Conservation (phyloP, 2,888 invertebrate species). For the Catocala nupta region DNA sequence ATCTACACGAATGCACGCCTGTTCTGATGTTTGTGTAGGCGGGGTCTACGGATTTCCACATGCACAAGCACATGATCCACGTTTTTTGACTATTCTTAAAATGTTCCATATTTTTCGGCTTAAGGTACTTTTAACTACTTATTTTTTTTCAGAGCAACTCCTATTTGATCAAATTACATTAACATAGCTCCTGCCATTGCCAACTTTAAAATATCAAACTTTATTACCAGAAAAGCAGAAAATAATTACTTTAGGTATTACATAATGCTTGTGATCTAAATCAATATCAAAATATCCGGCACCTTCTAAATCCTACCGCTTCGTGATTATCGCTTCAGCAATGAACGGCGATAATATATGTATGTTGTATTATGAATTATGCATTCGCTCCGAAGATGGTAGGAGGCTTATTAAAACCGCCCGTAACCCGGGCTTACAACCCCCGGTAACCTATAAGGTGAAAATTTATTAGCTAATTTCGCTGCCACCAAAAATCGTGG, state of each 20-base stretch:
- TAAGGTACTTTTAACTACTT: too few species aligned
- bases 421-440: conserved; percentile 33
- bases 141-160: too few species aligned
- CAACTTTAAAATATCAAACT: conserved; percentile 3
- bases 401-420: conserved; percentile 43
- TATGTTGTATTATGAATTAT: conserved; percentile 49
- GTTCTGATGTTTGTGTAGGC: too few species aligned
- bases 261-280: not conserved
- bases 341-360: conserved; percentile 33
- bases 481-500: conserved; percentile 39
- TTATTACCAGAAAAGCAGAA: not conserved
- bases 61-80: too few species aligned
- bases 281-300: conserved; percentile 5
- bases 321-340: conserved; percentile 35
- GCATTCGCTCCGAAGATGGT: conserved; percentile 34
- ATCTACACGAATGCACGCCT: too few species aligned
- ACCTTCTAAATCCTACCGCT: conserved; percentile 5
- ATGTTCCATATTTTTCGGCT: too few species aligned
- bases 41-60: too few species aligned
- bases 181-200: not conserved
- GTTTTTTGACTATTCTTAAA: too few species aligned
- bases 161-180: too few species aligned
- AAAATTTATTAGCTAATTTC: conserved; percentile 53
- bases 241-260: too few species aligned
- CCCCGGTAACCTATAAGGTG: conserved; percentile 39